phyloP scores from a whole-genome alignment of 2,113 vertebrate genomes.

The Falcunculus frontatus region DNA sequence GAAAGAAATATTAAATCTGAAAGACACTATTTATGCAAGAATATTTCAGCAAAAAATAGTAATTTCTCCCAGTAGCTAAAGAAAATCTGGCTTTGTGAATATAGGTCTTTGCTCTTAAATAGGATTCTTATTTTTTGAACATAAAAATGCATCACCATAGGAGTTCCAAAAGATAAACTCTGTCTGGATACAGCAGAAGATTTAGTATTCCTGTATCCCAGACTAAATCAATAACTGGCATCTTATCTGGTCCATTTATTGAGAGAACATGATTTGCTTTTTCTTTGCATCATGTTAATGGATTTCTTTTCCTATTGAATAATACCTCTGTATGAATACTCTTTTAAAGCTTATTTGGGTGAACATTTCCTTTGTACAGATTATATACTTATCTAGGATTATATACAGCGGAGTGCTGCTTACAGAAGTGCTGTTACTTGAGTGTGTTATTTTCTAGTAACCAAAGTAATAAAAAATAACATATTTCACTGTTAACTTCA shows the following conservation, averaged over 20 bases:
- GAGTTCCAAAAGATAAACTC: constrained; percentile 43
- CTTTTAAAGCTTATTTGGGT: constrained; percentile 30
- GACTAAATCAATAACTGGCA: constrained; percentile 71
- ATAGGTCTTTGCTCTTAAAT: not conserved
- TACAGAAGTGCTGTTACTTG: not conserved
- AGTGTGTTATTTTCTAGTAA: not conserved
- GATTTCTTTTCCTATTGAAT: constrained; percentile 44
- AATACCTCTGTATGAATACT: constrained; percentile 14
- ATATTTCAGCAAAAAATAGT: not conserved
- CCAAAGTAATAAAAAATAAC: not conserved
- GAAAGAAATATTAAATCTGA: not conserved
- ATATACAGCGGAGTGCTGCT: not conserved
- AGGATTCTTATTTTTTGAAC: constrained; percentile 15
- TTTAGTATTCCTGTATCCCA: constrained; percentile 59
- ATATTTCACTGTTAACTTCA: not conserved
- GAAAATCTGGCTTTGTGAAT: not conserved
- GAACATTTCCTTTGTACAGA: constrained; percentile 31
- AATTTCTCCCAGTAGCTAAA: not conserved
- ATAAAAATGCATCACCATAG: constrained; percentile 24
- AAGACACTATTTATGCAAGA: not conserved
- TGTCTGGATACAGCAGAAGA: constrained; percentile 55
- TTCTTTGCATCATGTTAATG: constrained; percentile 55
- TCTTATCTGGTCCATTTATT: constrained; percentile 51
- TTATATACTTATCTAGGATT: not conserved
- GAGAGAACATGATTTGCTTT: constrained; percentile 64